Percentiles rank a stretch among this genome's conserved stretches.
Evolutionary conservation across 2,113 vertebrate species (phyloP).

Genomic region (Sinocyclocheilus maitianheensis): DNA sequence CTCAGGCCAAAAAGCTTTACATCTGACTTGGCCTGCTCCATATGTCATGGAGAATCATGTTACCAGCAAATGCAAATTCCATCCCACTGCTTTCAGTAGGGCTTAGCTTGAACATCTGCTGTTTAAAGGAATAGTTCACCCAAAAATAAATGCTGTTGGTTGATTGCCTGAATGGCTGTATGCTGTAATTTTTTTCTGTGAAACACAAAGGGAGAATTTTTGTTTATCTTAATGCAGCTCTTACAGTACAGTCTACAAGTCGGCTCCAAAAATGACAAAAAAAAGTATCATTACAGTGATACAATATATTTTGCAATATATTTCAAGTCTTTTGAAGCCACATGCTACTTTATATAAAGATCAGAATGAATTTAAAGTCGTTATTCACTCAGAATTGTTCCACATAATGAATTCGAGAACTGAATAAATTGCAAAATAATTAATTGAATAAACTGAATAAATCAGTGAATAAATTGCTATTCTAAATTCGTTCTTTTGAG

Average conservation of each 20-base stretch:
- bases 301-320: no score
- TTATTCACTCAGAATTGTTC: background rate
- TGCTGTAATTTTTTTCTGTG: background rate
- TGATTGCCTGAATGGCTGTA: background rate
- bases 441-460: no score
- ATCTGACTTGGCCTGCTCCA: conserved; percentile 37
- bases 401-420: no score
- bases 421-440: no score
- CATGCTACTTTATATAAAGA: background rate
- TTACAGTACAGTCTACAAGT: background rate
- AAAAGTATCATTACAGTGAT: background rate
- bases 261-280: background rate
- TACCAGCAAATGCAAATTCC: conserved; percentile 33
- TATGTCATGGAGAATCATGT: conserved; percentile 41
- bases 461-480: no score
- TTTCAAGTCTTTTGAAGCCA: no score
- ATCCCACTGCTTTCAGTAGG: conserved; percentile 36
- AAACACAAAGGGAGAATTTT: background rate
- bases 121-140: conserved; percentile 9
- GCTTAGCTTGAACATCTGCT: conserved; percentile 18
- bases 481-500: no score
- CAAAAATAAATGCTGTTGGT: background rate
- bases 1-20: conserved; percentile 3
- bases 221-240: background rate
- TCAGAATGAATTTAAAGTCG: background rate